A percentile compares a stretch with the other conserved stretches of the same genome.
phyloP scores from a whole-genome alignment of 1,140 invertebrate species.

The Lordiphosa clarofinis region DNA sequence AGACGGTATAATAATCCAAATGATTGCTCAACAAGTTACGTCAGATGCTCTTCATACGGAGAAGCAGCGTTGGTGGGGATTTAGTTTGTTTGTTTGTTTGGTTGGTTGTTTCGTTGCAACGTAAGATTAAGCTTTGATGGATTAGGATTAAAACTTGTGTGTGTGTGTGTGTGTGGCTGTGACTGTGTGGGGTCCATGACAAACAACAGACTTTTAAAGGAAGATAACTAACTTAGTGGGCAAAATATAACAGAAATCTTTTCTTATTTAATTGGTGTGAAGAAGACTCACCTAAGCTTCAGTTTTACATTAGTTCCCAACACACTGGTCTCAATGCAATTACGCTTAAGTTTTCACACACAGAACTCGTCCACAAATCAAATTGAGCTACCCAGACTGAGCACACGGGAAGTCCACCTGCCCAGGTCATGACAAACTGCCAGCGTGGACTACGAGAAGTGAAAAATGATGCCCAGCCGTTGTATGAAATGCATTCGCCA shows the following conservation, averaged over 20 bases:
- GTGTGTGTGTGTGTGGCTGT: conserved; percentile 3
- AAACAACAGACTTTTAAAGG: conserved; percentile 31
- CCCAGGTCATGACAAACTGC: no score
- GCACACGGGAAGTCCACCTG: neutral
- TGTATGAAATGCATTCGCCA: conserved; percentile 46
- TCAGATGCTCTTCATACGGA: neutral
- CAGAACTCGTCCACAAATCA: conserved; percentile 7
- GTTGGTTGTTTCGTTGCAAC: neutral
- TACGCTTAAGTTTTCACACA: conserved; percentile 9
- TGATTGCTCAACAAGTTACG: conserved; percentile 14
- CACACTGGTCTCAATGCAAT: neutral
- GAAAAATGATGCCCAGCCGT: conserved; percentile 9
- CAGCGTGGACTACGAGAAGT: no score
- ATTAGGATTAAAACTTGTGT: conserved; percentile 15
- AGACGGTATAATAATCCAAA: conserved; percentile 10
- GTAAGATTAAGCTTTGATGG: conserved; percentile 11
- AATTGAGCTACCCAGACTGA: neutral
- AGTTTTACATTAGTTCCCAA: no score
- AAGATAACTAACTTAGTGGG: neutral
- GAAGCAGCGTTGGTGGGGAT: neutral
- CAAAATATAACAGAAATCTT: conserved; percentile 10
- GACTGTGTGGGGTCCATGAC: conserved; percentile 1
- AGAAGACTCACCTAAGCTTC: no score
- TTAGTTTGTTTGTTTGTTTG: neutral
- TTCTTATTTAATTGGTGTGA: no score